Percentiles rank a stretch among this genome's conserved stretches.
Evolutionary conservation across 2,797 vertebrate genomes (phyloP).

Genomic region (Mallotus villosus): DNA sequence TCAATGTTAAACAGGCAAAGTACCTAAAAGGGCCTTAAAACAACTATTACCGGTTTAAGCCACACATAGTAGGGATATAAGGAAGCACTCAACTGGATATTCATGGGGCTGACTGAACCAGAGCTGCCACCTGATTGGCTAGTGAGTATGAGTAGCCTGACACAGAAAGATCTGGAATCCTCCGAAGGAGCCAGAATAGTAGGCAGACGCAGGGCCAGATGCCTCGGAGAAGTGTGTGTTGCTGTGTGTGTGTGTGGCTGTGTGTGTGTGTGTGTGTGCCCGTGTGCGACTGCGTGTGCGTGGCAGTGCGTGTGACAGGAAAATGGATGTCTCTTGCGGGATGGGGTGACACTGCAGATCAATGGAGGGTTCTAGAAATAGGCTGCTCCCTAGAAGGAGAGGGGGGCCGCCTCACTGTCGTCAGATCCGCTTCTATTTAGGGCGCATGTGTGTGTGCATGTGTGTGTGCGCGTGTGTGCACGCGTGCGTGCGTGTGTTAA

Average conservation of each 20-base stretch:
- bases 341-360: slow-evolving; percentile 67
- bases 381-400: slow-evolving; percentile 69
- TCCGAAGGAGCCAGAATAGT: slow-evolving; percentile 24
- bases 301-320: slow-evolving; percentile 36
- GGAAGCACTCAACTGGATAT: too few species aligned
- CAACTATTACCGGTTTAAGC: too few species aligned
- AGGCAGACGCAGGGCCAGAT: slow-evolving; percentile 8
- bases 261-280: slow-evolving; percentile 3
- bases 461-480: slow-evolving; percentile 10
- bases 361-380: slow-evolving; percentile 71
- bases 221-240: slow-evolving; percentile 6
- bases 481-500: slow-evolving; percentile 18
- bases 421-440: slow-evolving; percentile 68
- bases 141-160: neutral
- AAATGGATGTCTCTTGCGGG: slow-evolving; percentile 55
- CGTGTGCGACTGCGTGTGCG: neutral
- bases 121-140: neutral
- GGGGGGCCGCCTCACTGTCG: slow-evolving; percentile 58
- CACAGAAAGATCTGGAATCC: slow-evolving; percentile 27
- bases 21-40: too few species aligned
- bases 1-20: too few species aligned
- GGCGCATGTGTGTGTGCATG: slow-evolving; percentile 25
- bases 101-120: neutral
- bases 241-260: neutral
- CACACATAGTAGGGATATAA: too few species aligned